phyloP scores from a whole-genome alignment of 2,113 vertebrate genomes.

The Azemiops feae region DNA sequence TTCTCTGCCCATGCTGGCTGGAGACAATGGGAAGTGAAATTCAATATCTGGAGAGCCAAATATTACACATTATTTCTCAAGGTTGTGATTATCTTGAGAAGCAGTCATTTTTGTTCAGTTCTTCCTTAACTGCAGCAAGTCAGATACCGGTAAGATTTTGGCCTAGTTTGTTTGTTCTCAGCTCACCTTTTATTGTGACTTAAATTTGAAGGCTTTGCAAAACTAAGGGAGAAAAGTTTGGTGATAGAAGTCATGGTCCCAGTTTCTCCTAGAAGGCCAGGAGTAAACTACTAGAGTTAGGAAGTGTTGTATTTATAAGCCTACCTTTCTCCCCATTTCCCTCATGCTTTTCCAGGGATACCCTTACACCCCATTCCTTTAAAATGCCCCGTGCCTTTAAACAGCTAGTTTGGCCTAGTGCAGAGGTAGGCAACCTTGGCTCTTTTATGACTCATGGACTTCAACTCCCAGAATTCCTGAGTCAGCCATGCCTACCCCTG shows the following conservation, averaged over 20 bases:
- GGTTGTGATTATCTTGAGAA: constrained; percentile 5
- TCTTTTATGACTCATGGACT: too few relatives aligned
- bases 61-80: not conserved
- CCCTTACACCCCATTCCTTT: not conserved
- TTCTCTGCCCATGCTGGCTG: not conserved
- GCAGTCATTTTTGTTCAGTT: not conserved
- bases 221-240: not conserved
- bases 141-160: constrained; percentile 10
- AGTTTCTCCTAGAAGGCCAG: not conserved
- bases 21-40: not conserved
- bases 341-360: not conserved
- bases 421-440: too few relatives aligned
- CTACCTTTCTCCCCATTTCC: not conserved
- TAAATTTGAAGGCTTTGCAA: not conserved
- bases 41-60: not conserved
- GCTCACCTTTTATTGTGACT: not conserved
- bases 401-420: not conserved
- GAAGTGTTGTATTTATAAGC: not conserved
- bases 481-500: too few relatives aligned
- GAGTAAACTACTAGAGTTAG: not conserved
- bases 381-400: not conserved
- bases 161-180: not conserved
- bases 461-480: too few relatives aligned
- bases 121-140: not conserved
- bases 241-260: not conserved